Conservation (phyloP, 2,797 vertebrate species). For the Poeciliopsis infans region DNA sequence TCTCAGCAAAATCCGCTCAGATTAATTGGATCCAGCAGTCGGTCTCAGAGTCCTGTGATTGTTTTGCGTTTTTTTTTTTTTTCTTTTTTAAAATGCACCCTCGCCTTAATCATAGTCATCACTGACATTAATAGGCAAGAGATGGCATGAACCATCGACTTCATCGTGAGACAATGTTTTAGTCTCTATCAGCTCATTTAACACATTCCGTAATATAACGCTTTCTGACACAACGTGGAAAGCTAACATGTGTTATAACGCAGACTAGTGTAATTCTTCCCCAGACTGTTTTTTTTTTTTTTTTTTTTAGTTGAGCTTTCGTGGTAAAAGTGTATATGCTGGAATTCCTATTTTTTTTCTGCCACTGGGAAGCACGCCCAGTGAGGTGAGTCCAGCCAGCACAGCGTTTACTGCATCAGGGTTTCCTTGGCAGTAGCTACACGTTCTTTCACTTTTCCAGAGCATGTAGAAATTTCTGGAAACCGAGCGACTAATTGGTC, state of each 20-base stretch:
- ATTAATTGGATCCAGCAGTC: not conserved
- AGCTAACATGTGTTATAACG: constrained; percentile 12
- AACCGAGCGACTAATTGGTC: constrained; percentile 71
- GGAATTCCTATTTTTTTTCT: constrained; percentile 76
- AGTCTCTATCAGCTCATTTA: not conserved
- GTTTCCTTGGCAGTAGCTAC: constrained; percentile 68
- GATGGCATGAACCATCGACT: not conserved
- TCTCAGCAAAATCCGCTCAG: not conserved
- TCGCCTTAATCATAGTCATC: not conserved
- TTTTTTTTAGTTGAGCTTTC: constrained; percentile 63
- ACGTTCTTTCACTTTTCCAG: constrained; percentile 69
- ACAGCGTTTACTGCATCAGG: constrained; percentile 58
- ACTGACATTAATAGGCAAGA: not conserved
- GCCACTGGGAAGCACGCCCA: constrained; percentile 59
- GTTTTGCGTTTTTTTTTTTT: not conserved
- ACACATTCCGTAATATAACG: not conserved
- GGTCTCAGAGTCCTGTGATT: not conserved
- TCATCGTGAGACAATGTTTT: not conserved
- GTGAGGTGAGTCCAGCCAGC: constrained; percentile 48
- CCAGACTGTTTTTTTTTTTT: constrained; percentile 12
- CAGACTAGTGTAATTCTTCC: constrained; percentile 38
- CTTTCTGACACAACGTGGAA: constrained; percentile 19
- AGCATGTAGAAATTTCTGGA: constrained; percentile 70
- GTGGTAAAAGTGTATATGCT: constrained; percentile 56
- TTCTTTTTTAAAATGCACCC: not conserved